Evolutionary conservation across 2,113 vertebrate genomes (phyloP).

Genomic region (Eretmodus cyanostictus): DNA sequence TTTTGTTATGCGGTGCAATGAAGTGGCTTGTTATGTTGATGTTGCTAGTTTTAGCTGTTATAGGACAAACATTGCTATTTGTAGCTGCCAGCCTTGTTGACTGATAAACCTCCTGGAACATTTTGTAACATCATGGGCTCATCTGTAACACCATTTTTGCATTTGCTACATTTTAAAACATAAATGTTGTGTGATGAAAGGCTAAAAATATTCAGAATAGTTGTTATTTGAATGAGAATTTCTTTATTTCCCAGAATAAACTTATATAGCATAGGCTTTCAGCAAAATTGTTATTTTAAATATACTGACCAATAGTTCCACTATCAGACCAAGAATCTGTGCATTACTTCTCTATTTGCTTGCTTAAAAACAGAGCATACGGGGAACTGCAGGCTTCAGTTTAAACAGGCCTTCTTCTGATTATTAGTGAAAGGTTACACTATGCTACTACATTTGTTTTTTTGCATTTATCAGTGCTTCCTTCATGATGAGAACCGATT

Average conservation of each 20-base stretch:
- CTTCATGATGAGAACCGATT: neutral
- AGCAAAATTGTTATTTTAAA: neutral
- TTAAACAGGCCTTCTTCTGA: neutral
- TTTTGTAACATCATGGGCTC: rapidly evolving
- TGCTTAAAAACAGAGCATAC: neutral
- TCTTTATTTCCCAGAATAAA: neutral
- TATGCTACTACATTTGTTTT: neutral
- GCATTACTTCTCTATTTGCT: neutral
- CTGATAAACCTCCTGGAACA: neutral
- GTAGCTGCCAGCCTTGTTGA: neutral
- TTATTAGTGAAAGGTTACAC: neutral
- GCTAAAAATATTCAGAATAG: neutral
- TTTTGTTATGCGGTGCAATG: neutral
- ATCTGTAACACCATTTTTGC: neutral
- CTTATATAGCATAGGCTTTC: neutral
- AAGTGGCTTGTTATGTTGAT: neutral
- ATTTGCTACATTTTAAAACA: neutral
- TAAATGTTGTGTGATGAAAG: neutral
- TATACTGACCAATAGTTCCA: neutral
- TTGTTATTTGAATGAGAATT: neutral
- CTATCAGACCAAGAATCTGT: neutral
- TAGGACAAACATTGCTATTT: neutral
- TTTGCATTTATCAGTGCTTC: neutral
- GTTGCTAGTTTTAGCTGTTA: neutral
- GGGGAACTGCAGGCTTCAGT: rapidly evolving